Base-by-base conservation (phyloP, 2,797 vertebrate genomes). In the Psittacula echo region DNA sequence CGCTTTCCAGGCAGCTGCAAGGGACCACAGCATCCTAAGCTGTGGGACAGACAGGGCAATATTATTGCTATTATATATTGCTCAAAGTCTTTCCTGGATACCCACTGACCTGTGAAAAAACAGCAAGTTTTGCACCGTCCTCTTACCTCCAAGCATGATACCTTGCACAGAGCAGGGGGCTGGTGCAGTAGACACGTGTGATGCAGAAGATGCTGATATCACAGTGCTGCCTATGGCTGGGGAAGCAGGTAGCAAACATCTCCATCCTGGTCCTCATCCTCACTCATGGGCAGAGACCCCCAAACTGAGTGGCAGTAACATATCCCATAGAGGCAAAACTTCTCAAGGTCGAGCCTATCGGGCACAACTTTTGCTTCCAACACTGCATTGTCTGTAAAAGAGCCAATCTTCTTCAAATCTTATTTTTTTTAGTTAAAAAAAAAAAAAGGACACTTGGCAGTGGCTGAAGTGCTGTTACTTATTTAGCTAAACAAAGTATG, bases 141-240 rank as follows among this genome's bases (percentile, higher is more conserved):
- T 41, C 22, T 22, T 5, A 2, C 27, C 23, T 24, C 26, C 0
- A 0, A 41, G 12, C 10, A 1, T 7, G 3, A 26, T 39, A 24
- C 62, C 53, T n/a, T 3, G 0, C 11, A 1, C 6, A 1, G 7
- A 21, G 30, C 16, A 0, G 2, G 6, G 2, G 9, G 27, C 11
- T 15, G 44, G 32, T 4, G 44, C 18, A 6, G 4, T 68, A 12
- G 48, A 8, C 1, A 3, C 2, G 0, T 7, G 86, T 4, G 27
- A 2, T 12, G 51, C 9, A 6, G 2, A 6, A n/a, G 48, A 7
- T 45, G 72, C 15, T 3, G 88, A 6, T 10, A 18, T 58, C 7
- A 58, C n/a, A 24, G 14, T 34, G 56, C 56, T 58, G 56, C 56
- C 56, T 34, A 15, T 24, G 56, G 9, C 22, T 34, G 22, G n/a